Evolutionary conservation across 2,888 invertebrate genomes (phyloP), one percentile per base, ranked within the genome.

Genomic region (Nomada ferruginata): DNA sequence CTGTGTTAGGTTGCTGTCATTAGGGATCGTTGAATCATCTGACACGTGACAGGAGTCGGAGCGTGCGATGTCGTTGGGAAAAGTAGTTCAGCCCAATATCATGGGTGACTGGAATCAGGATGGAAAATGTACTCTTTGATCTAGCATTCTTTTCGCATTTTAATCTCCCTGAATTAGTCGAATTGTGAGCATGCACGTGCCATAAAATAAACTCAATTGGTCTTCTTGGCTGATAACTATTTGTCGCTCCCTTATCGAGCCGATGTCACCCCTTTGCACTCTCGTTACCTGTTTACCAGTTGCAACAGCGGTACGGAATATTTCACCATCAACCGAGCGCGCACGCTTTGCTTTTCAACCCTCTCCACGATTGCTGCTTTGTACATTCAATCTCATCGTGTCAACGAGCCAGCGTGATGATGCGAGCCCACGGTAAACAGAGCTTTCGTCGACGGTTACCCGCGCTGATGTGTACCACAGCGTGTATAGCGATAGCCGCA

Each of bases 1-100:
- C 82, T 85, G 85, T 85, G 90, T 92, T 89, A 91, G 90, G 86
- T 79, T 87, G 92, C 92, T 91, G 91, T 92, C 90, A 91, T 92
- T 87, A 91, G 87, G 90, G 89, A 82, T 87, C 90, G 88, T 80
- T 89, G 90, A 85, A 91, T 91, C 87, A 84, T 84, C 85, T 76
- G 91, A 91, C 92, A 92, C 92, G 92, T 92, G 92, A 87, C 85
- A 60, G 68, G 55, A 84, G 76, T 74, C 75, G 72, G 78, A 75
- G 69, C 71, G 69, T 72, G 60, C 78, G 55, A 75, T 77, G 79
- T 69, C 76, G 76, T 52, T 72, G 76, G 73, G 66, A 59, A 79
- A 66, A 71, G 63, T 36, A 66, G 26, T 36, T 66, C 65, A 74
- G 69, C 63, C 64, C 75, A 73, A 59, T 69, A 47, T 76, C 81